Evolutionary conservation across 2,113 vertebrate species (phyloP), one percentile per base, ranked within the genome.

Genomic region (Anoplopoma fimbria): DNA sequence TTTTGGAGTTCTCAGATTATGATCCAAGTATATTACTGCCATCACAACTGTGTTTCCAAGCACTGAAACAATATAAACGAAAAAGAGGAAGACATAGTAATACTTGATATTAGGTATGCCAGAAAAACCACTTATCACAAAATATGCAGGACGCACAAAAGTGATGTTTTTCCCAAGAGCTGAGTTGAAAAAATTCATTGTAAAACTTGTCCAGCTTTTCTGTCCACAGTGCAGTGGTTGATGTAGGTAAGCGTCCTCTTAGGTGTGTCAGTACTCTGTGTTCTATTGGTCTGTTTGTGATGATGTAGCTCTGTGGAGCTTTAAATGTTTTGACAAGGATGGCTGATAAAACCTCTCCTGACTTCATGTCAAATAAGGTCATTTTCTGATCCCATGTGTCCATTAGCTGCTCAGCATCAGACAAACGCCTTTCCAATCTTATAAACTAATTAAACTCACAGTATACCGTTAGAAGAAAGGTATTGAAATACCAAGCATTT

Each of bases 1-100:
- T 77, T 95, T 95, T 2, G 94, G 92, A 38, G 90, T 93, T 62
- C 92, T 87, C n/a, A 95, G 86, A 29, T 34, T 87, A 15, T 61
- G 84, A 51, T 93, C 92, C 31, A 91, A 53, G 58, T 38, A 80
- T 38, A 94, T 93, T 27, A 93, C 61, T 31, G 83, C 36, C 89
- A 93, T 93, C 4, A 95, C 92, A 58, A 67, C 21, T 21, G 71
- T 33, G 60, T 94, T 94, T 67, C 83, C 92, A 23, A 93, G 4
- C 57, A 94, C 75, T n/a, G 93, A 92, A 6, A 93, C 25, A 31
- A 86, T 19, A 38, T 89, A 94, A 17, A 94, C 71, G 75, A 88
- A 82, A 27, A 60, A 87, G 4, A 95, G 69, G 83, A 95, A 94
- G 7, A 91, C 36, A 49, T 88, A 94, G 74, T 93, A 95, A 74